Evolutionary conservation across 2,888 invertebrate genomes (phyloP), one percentile per base, ranked within the genome.

Genomic region (Theretra japonica): DNA sequence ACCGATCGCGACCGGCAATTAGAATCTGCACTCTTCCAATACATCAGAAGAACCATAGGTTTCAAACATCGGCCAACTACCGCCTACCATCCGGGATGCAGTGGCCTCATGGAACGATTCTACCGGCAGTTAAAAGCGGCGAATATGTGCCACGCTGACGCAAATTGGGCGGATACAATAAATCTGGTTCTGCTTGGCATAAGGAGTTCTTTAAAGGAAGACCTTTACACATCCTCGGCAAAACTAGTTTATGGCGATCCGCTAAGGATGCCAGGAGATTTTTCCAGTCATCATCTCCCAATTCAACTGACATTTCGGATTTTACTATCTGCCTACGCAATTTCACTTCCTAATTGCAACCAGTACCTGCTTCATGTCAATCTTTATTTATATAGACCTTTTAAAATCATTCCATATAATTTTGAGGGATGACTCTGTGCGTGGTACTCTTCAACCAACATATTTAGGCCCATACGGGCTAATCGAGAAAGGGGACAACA

Each of bases 1-100:
- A 84, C 86, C 23, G 82, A 88, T 30, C 87, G 87, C 62, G 88
- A 90, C 53, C 68, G 86, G 1, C 88, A 90, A 75, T 41, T 81
- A 82, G 73, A 80, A 72, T 74, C 76, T 0, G 15, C 57, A 0
- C 71, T 78, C 0, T 77, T 78, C 19, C 62, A 70, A n/a, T 8
- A 70, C 2, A 25, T 75, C 0, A n/a, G 72, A 4, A 41, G 60
- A 3, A 23, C 68, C 23, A 19, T 59, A 1, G 76, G 78, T 4
- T 73, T 73, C 15, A 11, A 71, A n/a, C 75, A 74, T 25, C 21
- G 21, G 4, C 28, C 71, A 1, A 77, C 77, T 0, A 76, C 76
- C 0, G 74, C 77, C 0, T 79, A 76, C 41, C 77, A 76, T 8
- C 78, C 76, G 0, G 53, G 62, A 21, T 69, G 70, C 1, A 75